These are phyloP conservation scores for Tarsius wallacei DNA, from an alignment of 2,797 vertebrate genomes.

Conservation along the genomic window DNA sequence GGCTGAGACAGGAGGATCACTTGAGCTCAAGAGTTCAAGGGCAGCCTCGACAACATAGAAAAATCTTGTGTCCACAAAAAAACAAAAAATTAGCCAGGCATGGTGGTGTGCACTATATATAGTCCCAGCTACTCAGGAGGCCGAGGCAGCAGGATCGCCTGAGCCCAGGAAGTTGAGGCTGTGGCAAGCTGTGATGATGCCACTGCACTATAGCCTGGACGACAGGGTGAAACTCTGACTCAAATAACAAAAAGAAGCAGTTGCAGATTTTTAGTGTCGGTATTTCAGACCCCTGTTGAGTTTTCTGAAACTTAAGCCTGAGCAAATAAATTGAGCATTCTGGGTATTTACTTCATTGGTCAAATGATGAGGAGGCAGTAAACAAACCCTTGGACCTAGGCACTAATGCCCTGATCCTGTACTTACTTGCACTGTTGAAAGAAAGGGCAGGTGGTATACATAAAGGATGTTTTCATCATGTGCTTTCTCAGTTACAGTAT, in stretches of 20 bases:
- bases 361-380: background rate
- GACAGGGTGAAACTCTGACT: too few relatives aligned
- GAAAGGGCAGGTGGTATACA: background rate
- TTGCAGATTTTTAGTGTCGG: background rate
- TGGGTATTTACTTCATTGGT: background rate
- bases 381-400: background rate
- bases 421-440: conserved; percentile 9
- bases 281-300: background rate
- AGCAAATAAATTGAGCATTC: background rate
- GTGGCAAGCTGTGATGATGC: too few relatives aligned
- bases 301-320: conserved; percentile 36
- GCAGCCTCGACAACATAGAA: too few relatives aligned
- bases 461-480: background rate
- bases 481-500: background rate
- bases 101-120: too few relatives aligned
- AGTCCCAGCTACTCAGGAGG: too few relatives aligned
- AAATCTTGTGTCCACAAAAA: too few relatives aligned
- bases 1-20: too few relatives aligned
- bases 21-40: too few relatives aligned
- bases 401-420: background rate
- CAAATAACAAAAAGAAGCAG: background rate
- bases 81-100: too few relatives aligned
- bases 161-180: too few relatives aligned
- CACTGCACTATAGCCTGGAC: too few relatives aligned
- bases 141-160: too few relatives aligned